phyloP scores from a whole-genome alignment of 2,888 invertebrate species.

The Cantharis flavilabris region DNA sequence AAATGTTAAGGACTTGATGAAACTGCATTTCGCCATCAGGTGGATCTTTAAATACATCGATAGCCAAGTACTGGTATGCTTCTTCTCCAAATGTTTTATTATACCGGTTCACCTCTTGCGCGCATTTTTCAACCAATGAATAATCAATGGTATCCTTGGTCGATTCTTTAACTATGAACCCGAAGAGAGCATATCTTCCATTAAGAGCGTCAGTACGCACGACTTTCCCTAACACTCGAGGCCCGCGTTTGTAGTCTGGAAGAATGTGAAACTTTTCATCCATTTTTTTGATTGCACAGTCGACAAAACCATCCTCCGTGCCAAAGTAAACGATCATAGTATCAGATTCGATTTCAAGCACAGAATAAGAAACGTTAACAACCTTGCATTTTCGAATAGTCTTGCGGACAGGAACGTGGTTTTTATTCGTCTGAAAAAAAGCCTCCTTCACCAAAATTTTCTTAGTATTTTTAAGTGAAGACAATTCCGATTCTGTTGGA shows the following conservation, averaged over 20 bases:
- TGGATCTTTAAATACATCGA: slow-evolving; percentile 38
- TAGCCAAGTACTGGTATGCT: slow-evolving; percentile 34
- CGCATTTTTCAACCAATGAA: slow-evolving; percentile 35
- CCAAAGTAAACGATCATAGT: slow-evolving; percentile 51
- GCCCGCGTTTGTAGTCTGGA: slow-evolving; percentile 33
- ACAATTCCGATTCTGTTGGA: slow-evolving; percentile 32
- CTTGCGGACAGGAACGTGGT: not conserved
- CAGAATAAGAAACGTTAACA: slow-evolving; percentile 33
- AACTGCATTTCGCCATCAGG: slow-evolving; percentile 40
- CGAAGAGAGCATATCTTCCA: slow-evolving; percentile 37
- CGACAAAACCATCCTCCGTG: slow-evolving; percentile 40
- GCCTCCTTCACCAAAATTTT: too few species aligned
- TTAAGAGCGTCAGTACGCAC: slow-evolving; percentile 34
- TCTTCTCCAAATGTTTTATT: slow-evolving; percentile 31
- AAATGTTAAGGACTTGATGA: slow-evolving; percentile 47
- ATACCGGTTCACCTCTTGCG: slow-evolving; percentile 32
- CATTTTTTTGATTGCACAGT: slow-evolving; percentile 42
- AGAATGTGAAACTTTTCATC: slow-evolving; percentile 45
- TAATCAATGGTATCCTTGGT: slow-evolving; percentile 35
- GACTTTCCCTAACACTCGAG: slow-evolving; percentile 40
- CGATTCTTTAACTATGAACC: slow-evolving; percentile 40
- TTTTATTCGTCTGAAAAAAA: not conserved
- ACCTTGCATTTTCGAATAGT: slow-evolving; percentile 34
- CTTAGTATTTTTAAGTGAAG: not conserved
- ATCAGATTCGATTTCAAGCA: slow-evolving; percentile 42